A percentile compares a stretch with the other conserved stretches of the same genome.
phyloP scores from a whole-genome alignment of 2,797 vertebrate species.

The Coluber constrictor region DNA sequence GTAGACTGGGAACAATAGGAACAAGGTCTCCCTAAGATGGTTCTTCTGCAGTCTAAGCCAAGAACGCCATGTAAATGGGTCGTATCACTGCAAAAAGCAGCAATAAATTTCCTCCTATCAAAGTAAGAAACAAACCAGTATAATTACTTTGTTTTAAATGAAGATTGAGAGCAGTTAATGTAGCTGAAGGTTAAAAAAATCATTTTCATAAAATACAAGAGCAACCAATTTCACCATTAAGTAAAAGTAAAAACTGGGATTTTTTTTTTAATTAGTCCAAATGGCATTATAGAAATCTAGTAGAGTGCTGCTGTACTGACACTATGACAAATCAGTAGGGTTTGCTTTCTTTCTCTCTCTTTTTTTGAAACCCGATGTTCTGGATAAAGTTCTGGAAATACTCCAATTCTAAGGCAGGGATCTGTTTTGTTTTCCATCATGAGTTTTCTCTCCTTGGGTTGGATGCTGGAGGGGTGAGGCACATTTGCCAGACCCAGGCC shows the following conservation, averaged over 20 bases:
- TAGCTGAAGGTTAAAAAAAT: slow-evolving; percentile 96
- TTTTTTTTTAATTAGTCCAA: slow-evolving; percentile 80
- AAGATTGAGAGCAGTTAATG: slow-evolving; percentile 81
- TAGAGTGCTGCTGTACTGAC: slow-evolving; percentile 86
- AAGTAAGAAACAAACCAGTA: slow-evolving; percentile 77
- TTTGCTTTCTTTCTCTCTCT: slow-evolving; percentile 63
- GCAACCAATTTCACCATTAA: slow-evolving; percentile 94
- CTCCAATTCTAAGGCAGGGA: slow-evolving; percentile 85
- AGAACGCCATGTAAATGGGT: slow-evolving; percentile 83
- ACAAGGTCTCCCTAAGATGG: slow-evolving; percentile 62
- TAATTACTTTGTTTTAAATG: slow-evolving; percentile 74
- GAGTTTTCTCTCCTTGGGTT: slow-evolving; percentile 82
- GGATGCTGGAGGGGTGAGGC: slow-evolving; percentile 83
- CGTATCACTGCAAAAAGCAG: slow-evolving; percentile 72
- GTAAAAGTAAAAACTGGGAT: slow-evolving; percentile 87
- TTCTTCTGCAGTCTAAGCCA: slow-evolving; percentile 74
- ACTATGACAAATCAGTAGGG: slow-evolving; percentile 79
- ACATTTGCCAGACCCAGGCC: slow-evolving; percentile 81
- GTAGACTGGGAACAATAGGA: slow-evolving; percentile 64
- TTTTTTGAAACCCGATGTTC: slow-evolving; percentile 76
- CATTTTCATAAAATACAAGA: slow-evolving; percentile 98
- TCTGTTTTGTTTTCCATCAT: slow-evolving; percentile 80
- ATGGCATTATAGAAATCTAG: slow-evolving; percentile 78
- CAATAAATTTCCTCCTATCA: slow-evolving; percentile 72
- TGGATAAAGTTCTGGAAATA: slow-evolving; percentile 80